Evolutionary conservation across 2,113 vertebrate genomes (phyloP).

Genomic region (Oxygymnocypris stewartii): DNA sequence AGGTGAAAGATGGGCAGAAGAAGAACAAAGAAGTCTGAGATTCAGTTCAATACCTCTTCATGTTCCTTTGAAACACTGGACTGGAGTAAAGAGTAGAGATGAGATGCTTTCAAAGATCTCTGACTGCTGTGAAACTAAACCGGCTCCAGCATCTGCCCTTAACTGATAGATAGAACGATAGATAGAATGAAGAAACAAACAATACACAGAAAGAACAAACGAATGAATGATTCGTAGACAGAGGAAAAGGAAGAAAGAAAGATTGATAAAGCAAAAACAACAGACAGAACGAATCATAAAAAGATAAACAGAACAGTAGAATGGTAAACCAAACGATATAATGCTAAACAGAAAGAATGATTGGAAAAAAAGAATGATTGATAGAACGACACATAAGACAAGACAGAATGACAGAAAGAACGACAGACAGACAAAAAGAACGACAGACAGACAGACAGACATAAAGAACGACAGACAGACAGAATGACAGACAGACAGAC

Average conservation of each 20-base stretch:
- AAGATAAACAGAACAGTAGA: too few relatives aligned
- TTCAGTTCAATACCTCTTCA: background rate
- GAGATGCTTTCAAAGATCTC: background rate
- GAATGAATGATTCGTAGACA: background rate
- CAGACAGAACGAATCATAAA: background rate
- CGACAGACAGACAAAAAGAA: too few relatives aligned
- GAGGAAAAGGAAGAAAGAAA: background rate
- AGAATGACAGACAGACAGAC: too few relatives aligned
- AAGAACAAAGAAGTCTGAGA: constrained; percentile 2
- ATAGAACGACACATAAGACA: too few relatives aligned
- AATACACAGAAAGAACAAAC: background rate
- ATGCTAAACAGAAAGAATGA: too few relatives aligned
- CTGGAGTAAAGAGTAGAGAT: background rate
- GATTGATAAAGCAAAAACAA: too few relatives aligned
- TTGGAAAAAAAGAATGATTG: too few relatives aligned
- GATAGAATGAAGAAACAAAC: background rate
- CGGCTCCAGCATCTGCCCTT: background rate
- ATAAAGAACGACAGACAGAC: too few relatives aligned
- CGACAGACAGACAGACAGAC: too few relatives aligned
- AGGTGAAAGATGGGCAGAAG: background rate
- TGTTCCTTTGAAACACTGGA: background rate
- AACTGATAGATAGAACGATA: background rate
- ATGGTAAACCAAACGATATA: too few relatives aligned
- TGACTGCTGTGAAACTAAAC: background rate
- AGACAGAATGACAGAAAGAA: too few relatives aligned